A percentile compares a stretch with the other conserved stretches of the same genome.
Conservation (phyloP, 2,113 vertebrate genomes). For the Megaceryle torquata region DNA sequence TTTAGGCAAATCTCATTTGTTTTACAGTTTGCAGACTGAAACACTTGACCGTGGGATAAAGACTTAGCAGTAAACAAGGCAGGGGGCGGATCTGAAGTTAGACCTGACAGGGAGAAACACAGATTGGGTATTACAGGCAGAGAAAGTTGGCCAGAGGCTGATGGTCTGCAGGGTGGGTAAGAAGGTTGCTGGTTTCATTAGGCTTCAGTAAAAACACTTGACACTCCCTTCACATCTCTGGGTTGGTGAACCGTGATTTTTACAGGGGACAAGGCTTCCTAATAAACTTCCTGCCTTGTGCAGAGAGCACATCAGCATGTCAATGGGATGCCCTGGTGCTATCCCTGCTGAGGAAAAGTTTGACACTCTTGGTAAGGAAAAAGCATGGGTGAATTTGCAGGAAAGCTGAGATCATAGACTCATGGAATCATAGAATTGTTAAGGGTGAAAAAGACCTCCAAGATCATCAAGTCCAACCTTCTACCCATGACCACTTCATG, state of each 20-base stretch:
- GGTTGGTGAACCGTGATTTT: neutral
- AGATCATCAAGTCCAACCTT: too few relatives aligned
- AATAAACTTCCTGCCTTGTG: neutral
- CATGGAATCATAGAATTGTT: too few relatives aligned
- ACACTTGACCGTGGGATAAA: neutral
- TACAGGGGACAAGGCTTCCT: neutral
- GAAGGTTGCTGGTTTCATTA: neutral
- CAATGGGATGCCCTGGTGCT: fast-evolving
- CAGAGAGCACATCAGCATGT: neutral
- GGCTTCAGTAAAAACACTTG: neutral
- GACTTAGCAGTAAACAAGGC: neutral
- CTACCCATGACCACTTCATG: too few relatives aligned
- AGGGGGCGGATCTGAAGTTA: neutral
- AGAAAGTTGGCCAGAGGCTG: neutral
- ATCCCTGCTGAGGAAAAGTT: neutral
- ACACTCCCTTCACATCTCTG: neutral
- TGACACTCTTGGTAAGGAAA: neutral
- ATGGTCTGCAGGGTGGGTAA: neutral
- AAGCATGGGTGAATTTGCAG: neutral
- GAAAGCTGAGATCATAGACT: neutral
- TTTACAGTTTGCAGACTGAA: neutral
- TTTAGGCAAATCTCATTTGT: neutral
- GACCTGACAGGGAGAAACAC: neutral
- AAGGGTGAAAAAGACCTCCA: too few relatives aligned
- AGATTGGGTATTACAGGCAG: neutral